These are phyloP conservation scores for Danio tinwini DNA, from an alignment of 2,797 vertebrate species.

Conservation along the genomic window DNA sequence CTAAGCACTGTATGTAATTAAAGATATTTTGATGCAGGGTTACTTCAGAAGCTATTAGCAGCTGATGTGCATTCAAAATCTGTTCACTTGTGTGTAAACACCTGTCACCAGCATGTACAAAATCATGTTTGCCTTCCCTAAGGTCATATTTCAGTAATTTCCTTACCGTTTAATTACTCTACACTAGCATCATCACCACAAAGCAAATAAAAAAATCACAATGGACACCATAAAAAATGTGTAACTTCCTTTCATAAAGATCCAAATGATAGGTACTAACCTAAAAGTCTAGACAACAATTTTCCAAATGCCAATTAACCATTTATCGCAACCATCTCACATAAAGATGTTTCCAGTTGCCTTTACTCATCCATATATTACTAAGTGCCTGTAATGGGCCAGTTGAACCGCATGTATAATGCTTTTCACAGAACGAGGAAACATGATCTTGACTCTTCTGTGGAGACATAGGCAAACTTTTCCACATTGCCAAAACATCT, in stretches of 20 bases:
- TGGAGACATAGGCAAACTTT: neutral
- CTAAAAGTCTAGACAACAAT: neutral
- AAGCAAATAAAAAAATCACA: slow-evolving; percentile 28
- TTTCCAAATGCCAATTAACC: neutral
- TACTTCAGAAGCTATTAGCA: neutral
- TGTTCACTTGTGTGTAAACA: slow-evolving; percentile 25
- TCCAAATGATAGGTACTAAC: neutral
- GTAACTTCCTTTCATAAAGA: slow-evolving; percentile 22
- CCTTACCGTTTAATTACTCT: slow-evolving; percentile 39
- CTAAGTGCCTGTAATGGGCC: neutral
- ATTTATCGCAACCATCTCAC: neutral
- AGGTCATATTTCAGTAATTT: slow-evolving; percentile 40
- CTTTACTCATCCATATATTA: neutral
- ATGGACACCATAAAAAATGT: slow-evolving; percentile 10
- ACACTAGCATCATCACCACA: slow-evolving; percentile 20
- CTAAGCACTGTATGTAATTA: neutral
- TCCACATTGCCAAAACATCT: neutral
- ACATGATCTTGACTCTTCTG: slow-evolving; percentile 8
- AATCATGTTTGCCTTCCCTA: slow-evolving; percentile 32
- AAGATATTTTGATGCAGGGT: neutral
- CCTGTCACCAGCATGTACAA: slow-evolving; percentile 15
- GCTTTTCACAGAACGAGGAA: slow-evolving; percentile 4
- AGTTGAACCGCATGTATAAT: neutral
- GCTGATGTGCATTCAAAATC: neutral
- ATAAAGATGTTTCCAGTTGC: neutral